A percentile compares a stretch with the other conserved stretches of the same genome.
phyloP scores from a whole-genome alignment of 2,113 vertebrate species.

The Cyphomyrus discorhynchus region DNA sequence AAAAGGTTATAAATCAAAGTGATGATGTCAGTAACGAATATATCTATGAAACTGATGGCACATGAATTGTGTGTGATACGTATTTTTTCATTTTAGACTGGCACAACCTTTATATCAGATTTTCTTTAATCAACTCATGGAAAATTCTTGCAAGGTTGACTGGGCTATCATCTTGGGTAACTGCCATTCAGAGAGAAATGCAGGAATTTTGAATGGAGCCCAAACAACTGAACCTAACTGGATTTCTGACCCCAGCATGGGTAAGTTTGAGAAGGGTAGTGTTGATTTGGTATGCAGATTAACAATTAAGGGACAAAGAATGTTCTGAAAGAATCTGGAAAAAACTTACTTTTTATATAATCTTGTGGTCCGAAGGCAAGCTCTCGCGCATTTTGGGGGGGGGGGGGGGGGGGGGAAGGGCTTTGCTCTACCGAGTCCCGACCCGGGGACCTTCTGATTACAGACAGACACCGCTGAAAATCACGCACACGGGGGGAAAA shows the following conservation, averaged over 20 bases:
- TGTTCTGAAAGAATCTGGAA: background rate
- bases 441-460: background rate
- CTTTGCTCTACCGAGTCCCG: background rate
- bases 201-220: constrained; percentile 34
- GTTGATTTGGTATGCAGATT: background rate
- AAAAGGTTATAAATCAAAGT: background rate
- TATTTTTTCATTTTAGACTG: background rate
- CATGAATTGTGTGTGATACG: background rate
- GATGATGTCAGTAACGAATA: background rate
- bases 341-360: background rate
- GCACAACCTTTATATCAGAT: background rate
- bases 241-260: constrained; percentile 7
- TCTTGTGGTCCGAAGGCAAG: background rate
- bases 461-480: background rate
- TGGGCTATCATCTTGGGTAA: constrained; percentile 32
- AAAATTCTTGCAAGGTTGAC: background rate
- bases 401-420: background rate
- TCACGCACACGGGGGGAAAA: background rate
- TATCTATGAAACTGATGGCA: background rate
- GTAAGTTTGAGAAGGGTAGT: background rate
- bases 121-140: background rate
- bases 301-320: background rate
- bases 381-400: background rate
- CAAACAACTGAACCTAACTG: constrained; percentile 28
- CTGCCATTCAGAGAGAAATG: constrained; percentile 38